phyloP scores from a whole-genome alignment of 2,888 invertebrate species.

The Ptilodon capucinus region DNA sequence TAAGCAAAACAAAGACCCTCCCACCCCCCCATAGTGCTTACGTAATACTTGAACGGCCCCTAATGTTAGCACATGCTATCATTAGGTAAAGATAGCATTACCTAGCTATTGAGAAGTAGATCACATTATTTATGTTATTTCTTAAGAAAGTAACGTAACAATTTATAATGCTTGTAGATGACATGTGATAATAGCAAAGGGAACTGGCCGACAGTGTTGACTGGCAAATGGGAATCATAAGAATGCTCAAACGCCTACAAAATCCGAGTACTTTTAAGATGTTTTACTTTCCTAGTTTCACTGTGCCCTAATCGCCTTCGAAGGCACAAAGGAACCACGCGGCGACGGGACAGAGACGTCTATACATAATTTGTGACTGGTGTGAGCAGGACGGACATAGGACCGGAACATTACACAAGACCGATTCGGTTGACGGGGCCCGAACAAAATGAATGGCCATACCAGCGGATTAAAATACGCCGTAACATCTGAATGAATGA shows the following conservation, averaged over 20 bases:
- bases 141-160: too few species aligned
- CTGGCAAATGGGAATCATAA: neutral
- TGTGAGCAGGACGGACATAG: conserved; percentile 40
- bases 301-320: conserved; percentile 62
- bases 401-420: conserved; percentile 77
- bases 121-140: too few species aligned
- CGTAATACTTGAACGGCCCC: too few species aligned
- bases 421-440: conserved; percentile 76
- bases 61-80: too few species aligned
- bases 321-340: conserved; percentile 68
- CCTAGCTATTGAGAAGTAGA: too few species aligned
- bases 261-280: neutral
- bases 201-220: too few species aligned
- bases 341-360: conserved; percentile 48
- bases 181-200: too few species aligned
- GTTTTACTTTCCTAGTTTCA: neutral
- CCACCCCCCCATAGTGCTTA: too few species aligned
- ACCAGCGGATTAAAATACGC: conserved; percentile 72
- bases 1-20: too few species aligned
- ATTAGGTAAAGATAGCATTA: too few species aligned
- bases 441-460: conserved; percentile 76
- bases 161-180: too few species aligned
- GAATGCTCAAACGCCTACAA: too few species aligned
- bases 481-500: conserved; percentile 72
- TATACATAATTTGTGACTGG: conserved; percentile 15